A percentile compares a stretch with the other conserved stretches of the same genome.
phyloP scores from a whole-genome alignment of 2,888 invertebrate species.

The Urechis unicinctus region DNA sequence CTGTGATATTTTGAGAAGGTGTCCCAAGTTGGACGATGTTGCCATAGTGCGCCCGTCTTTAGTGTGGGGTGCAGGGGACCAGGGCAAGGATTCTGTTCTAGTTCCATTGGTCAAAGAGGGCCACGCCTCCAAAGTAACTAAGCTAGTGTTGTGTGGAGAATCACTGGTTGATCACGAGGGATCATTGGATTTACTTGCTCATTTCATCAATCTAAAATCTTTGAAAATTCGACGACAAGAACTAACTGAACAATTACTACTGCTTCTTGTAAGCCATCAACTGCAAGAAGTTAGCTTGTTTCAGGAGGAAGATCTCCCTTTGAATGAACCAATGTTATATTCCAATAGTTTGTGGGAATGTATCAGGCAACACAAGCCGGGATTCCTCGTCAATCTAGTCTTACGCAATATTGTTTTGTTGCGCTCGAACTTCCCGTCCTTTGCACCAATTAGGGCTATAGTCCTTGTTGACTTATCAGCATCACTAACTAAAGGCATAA shows the following conservation, averaged over 20 bases:
- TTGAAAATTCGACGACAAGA: neutral
- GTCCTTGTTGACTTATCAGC: neutral
- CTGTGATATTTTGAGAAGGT: neutral
- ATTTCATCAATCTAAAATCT: neutral
- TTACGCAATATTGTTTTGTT: neutral
- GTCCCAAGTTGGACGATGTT: neutral
- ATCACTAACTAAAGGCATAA: neutral
- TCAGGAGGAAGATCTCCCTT: neutral
- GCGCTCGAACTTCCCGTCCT: neutral
- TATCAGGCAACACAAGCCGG: neutral
- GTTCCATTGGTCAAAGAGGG: neutral
- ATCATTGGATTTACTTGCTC: neutral
- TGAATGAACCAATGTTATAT: neutral
- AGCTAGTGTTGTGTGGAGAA: neutral
- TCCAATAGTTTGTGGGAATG: neutral
- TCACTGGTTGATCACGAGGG: neutral
- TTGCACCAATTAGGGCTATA: neutral
- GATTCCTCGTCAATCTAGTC: neutral
- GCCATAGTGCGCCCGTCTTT: neutral
- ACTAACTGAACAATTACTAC: neutral
- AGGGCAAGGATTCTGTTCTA: neutral
- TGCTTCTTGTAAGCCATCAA: neutral
- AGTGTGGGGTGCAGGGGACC: neutral
- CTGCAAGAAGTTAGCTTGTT: neutral
- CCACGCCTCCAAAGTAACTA: neutral